Base-by-base conservation (phyloP, 2,797 vertebrate genomes). In the Sus cebifrons region DNA sequence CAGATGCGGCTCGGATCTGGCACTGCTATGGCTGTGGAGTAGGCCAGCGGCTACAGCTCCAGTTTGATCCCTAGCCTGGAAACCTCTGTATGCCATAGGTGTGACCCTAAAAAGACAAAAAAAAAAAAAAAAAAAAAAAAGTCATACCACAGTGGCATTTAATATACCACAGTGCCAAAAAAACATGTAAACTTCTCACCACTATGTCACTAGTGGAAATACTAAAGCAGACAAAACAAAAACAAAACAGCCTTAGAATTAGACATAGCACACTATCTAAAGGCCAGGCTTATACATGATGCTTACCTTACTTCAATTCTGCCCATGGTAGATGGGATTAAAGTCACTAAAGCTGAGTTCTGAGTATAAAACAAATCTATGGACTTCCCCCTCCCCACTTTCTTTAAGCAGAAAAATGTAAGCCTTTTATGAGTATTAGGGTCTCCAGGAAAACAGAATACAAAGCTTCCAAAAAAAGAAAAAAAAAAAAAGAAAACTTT, bases 391-490 rank as follows among this genome's bases (percentile, higher is more conserved):
- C 32, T 11, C 27, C 15, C 11, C 25, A 36, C 36, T 36, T 92
- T 88, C 36, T 82, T 88, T 21, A 18, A 58, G 29, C 18, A 86
- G 62, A 86, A 79, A 96, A 87, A 74, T 25, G 12, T 78, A 96
- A 92, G 44, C 17, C 32, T 94, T 92, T 92, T 62, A 0, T 56
- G 83, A 97, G 25, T 84, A 87, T 65, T 60, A 79, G 16, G 78
- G 20, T 86, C 86, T 91, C 36, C n/a, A 78, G 16, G 23, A 86
- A 94, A 89, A 70, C 8, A 78, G 32, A 89, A 94, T 32, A 84
- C 6, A 94, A 87, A 95, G 68, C 60, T 93, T 84, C 49, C 3
- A 52, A 88, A 96, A 93, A 49, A 58, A 60, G 1, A 20, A 64
- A 64, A 18, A 58, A 23, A 54, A 17, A 54, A 3, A 62, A 44